Conservation (phyloP, 1,140 invertebrate species). For the Spodoptera frugiperda region DNA sequence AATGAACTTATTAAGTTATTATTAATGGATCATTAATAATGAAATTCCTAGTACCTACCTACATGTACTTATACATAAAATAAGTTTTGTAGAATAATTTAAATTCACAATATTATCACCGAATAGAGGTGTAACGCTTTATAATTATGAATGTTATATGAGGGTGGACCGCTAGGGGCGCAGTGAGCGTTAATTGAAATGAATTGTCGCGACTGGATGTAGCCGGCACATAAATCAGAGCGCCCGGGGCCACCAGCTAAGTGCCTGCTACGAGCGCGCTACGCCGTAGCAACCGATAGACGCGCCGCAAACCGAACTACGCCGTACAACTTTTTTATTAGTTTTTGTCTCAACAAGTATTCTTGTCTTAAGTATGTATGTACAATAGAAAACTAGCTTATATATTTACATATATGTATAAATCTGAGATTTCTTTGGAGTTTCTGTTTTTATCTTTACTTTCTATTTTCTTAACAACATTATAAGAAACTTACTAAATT, state of each 20-base stretch:
- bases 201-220: constrained; percentile 82
- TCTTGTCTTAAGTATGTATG: neutral
- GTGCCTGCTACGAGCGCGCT: constrained; percentile 75
- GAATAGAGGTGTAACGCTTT: constrained; percentile 38
- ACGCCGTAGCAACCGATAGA: constrained; percentile 52
- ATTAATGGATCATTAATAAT: too few species aligned
- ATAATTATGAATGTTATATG: constrained; percentile 47
- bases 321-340: neutral
- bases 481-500: too few species aligned
- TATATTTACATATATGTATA: too few species aligned
- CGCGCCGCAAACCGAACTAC: constrained; percentile 11
- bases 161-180: constrained; percentile 64
- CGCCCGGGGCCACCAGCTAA: constrained; percentile 81
- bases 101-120: constrained; percentile 12
- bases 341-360: neutral
- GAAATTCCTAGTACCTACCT: too few species aligned
- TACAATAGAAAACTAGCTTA: neutral
- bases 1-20: too few species aligned
- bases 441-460: too few species aligned
- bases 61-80: neutral
- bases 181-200: constrained; percentile 82
- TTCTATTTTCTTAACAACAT: too few species aligned
- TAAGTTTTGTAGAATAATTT: neutral
- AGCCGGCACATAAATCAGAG: constrained; percentile 83
- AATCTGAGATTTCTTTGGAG: too few species aligned